A percentile compares a stretch with the other conserved stretches of the same genome.
Conservation (phyloP, 2,888 invertebrate species). For the Ochlodes sylvanus region DNA sequence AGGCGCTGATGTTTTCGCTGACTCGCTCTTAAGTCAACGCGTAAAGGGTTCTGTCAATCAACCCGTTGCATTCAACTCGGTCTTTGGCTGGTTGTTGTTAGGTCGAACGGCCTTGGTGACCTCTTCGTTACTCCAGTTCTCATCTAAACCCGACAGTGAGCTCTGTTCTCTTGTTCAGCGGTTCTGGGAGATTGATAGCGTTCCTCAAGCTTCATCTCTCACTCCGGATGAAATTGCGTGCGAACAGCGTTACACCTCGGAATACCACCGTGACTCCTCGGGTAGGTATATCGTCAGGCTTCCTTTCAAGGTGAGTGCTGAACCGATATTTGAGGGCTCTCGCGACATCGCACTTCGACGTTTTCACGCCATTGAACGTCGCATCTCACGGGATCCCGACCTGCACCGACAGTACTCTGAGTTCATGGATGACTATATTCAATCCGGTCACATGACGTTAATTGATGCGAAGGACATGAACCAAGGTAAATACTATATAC, state of each 20-base stretch:
- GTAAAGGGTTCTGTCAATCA: slow-evolving; percentile 24
- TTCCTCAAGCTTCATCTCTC: slow-evolving; percentile 8
- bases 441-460: slow-evolving; percentile 34
- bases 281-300: slow-evolving; percentile 33
- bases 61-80: slow-evolving; percentile 31
- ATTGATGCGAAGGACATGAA: slow-evolving; percentile 10
- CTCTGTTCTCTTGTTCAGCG: slow-evolving; percentile 16
- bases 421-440: slow-evolving; percentile 38
- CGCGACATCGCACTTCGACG: slow-evolving; percentile 37
- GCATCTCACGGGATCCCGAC: slow-evolving; percentile 28
- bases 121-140: slow-evolving; percentile 2
- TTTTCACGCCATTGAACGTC: slow-evolving; percentile 34
- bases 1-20: slow-evolving; percentile 36
- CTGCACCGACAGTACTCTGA: slow-evolving; percentile 35
- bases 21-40: slow-evolving; percentile 13
- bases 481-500: slow-evolving; percentile 33
- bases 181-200: slow-evolving; percentile 20
- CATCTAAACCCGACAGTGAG: slow-evolving; percentile 18
- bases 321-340: slow-evolving; percentile 22
- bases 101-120: slow-evolving; percentile 15
- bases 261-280: slow-evolving; percentile 12
- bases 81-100: slow-evolving; percentile 35
- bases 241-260: slow-evolving; percentile 20
- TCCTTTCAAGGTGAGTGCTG: slow-evolving; percentile 28
- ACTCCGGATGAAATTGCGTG: slow-evolving; percentile 10